phyloP scores from a whole-genome alignment of 2,113 vertebrate species.

The Zapus hudsonius region DNA sequence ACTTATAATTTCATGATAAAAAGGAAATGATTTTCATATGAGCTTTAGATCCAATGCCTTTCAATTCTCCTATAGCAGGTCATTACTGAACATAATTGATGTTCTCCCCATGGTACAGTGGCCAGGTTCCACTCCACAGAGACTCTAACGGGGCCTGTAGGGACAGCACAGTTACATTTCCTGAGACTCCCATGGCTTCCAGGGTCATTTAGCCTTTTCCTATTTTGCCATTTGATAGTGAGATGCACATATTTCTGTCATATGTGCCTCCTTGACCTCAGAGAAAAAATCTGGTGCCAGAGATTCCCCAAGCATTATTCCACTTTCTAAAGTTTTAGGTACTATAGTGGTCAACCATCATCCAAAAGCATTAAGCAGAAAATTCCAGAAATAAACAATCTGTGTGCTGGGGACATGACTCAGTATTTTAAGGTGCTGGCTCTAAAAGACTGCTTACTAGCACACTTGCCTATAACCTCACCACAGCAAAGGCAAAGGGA shows the following conservation, averaged over 20 bases:
- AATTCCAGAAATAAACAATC: neutral
- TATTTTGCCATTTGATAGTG: neutral
- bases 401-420: too few species aligned
- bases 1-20: conserved; percentile 12
- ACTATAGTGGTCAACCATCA: neutral
- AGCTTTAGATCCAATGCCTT: neutral
- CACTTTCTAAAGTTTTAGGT: neutral
- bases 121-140: conserved; percentile 41
- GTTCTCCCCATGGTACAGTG: neutral
- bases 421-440: too few species aligned
- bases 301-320: neutral
- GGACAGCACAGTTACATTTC: neutral
- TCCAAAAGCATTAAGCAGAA: neutral
- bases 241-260: conserved; percentile 1
- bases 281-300: neutral
- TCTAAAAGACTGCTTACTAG: too few species aligned
- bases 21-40: neutral
- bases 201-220: conserved; percentile 8
- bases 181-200: conserved; percentile 1
- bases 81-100: conserved; percentile 43
- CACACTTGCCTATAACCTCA: too few species aligned
- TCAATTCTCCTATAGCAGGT: neutral
- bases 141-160: neutral
- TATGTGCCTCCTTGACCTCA: neutral
- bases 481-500: too few species aligned